Evolutionary conservation across 2,888 invertebrate genomes (phyloP).

Genomic region (Drosophila trichaetosa): DNA sequence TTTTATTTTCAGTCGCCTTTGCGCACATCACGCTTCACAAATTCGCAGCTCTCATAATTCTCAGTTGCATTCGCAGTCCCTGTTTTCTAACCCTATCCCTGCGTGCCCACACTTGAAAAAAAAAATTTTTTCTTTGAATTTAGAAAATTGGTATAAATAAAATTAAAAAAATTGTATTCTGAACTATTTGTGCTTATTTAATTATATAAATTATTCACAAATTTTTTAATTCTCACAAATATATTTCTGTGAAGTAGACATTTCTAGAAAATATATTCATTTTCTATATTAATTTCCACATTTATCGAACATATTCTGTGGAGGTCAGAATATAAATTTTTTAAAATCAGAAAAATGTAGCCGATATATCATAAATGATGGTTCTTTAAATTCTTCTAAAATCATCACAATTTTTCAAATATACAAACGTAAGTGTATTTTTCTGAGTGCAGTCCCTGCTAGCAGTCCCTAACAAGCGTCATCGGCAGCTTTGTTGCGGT

Average conservation of each 20-base stretch:
- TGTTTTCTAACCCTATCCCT: slow-evolving; percentile 7
- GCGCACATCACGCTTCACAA: slow-evolving; percentile 80
- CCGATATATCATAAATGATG: background rate
- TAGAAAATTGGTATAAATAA: background rate
- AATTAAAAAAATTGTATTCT: background rate
- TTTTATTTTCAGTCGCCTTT: slow-evolving; percentile 22
- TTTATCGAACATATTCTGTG: background rate
- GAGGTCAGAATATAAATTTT: background rate
- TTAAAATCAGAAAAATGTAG: background rate
- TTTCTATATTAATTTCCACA: background rate
- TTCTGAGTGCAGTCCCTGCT: slow-evolving; percentile 1
- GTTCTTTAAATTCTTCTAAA: background rate
- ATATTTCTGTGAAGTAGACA: background rate
- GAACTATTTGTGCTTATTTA: background rate
- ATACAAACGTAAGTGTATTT: background rate
- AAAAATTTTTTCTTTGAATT: background rate
- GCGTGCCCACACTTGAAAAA: slow-evolving; percentile 3
- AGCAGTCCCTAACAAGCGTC: slow-evolving; percentile 67
- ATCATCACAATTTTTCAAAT: background rate
- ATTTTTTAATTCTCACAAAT: background rate
- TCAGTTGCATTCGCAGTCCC: slow-evolving; percentile 32
- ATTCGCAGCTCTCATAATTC: slow-evolving; percentile 80
- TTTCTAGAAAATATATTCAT: background rate
- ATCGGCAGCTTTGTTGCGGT: slow-evolving; percentile 78
- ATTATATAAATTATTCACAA: background rate